phyloP scores from a whole-genome alignment of 1,140 invertebrate species.

The Drosophila bocki region DNA sequence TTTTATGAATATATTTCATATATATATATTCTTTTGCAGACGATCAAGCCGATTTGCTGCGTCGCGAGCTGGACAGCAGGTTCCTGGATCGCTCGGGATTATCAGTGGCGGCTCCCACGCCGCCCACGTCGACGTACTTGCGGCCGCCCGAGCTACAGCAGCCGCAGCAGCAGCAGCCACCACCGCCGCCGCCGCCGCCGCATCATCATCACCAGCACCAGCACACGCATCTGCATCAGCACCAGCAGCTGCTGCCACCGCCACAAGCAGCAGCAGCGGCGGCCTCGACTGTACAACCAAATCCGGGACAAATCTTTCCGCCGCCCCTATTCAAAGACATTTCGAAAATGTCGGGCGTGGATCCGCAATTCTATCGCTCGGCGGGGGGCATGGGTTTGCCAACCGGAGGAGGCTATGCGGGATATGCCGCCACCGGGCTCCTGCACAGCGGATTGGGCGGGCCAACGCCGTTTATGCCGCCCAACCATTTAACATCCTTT shows the following conservation, averaged over 20 bases:
- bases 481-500: conserved; percentile 92
- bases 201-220: conserved; percentile 95
- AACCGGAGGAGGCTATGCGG: conserved; percentile 89
- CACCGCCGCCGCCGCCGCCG: conserved; percentile 90
- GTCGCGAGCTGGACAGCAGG: conserved; percentile 95
- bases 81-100: conserved; percentile 89
- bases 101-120: conserved; percentile 75
- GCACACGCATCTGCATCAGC: conserved; percentile 96
- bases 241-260: conserved; percentile 89
- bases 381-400: conserved; percentile 88
- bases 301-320: conserved; percentile 86
- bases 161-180: conserved; percentile 95
- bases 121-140: conserved; percentile 87
- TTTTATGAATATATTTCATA: neutral
- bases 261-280: conserved; percentile 91
- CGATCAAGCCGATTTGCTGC: conserved; percentile 93
- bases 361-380: conserved; percentile 92
- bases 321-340: conserved; percentile 92
- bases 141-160: conserved; percentile 91
- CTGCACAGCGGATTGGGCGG: conserved; percentile 91
- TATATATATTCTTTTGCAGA: conserved; percentile 57
- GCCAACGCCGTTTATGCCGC: conserved; percentile 92
- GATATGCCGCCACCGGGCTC: conserved; percentile 90
- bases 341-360: conserved; percentile 91
- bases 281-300: conserved; percentile 84